Evolutionary conservation across 2,797 vertebrate species (phyloP).

Genomic region (Pangasius macronema): DNA sequence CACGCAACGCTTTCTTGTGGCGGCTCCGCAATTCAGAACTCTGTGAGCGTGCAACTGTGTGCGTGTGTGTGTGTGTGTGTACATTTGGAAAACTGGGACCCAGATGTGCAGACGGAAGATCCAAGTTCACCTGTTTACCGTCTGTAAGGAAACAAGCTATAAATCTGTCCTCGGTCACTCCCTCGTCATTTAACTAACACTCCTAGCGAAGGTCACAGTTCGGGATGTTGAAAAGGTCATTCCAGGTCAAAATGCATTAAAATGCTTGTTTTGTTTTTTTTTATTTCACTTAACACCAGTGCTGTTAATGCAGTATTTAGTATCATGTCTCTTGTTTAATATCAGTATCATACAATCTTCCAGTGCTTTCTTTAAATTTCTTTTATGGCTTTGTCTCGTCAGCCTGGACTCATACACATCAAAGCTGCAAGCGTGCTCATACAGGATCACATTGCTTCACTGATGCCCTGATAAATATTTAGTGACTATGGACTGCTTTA

Average conservation of each 20-base stretch:
- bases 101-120: constrained; percentile 44
- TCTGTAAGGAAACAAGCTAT: constrained; percentile 43
- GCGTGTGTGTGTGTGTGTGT: constrained; percentile 16
- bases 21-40: constrained; percentile 5
- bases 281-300: neutral
- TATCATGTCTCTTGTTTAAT: neutral
- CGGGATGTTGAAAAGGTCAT: neutral
- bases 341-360: neutral
- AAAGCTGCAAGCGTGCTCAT: neutral
- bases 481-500: constrained; percentile 1
- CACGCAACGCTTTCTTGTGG: constrained; percentile 17
- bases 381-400: neutral
- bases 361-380: neutral
- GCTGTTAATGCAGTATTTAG: too few species aligned
- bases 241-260: neutral
- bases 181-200: constrained; percentile 22
- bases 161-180: constrained; percentile 43
- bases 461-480: constrained; percentile 17
- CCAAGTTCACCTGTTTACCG: constrained; percentile 51
- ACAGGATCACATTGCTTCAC: constrained; percentile 19
- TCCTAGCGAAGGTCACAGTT: neutral
- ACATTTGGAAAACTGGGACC: constrained; percentile 36
- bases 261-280: neutral
- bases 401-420: constrained; percentile 23
- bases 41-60: constrained; percentile 14